These are phyloP conservation scores for Pentalonia nigronervosa DNA, from an alignment of 1,140 invertebrate species.

Conservation along the genomic window DNA sequence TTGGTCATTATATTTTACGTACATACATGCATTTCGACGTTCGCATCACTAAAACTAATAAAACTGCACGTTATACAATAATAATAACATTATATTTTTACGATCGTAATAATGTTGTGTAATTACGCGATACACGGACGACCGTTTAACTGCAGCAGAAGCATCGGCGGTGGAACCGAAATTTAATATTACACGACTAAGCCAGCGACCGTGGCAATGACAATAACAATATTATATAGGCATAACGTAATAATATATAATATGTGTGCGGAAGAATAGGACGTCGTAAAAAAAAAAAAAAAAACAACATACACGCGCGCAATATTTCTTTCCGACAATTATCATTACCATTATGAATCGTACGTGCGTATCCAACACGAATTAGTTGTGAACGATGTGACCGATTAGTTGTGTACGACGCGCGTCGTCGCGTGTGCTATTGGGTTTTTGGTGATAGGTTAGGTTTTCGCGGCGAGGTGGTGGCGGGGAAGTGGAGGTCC, in stretches of 20 bases:
- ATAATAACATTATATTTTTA: not conserved
- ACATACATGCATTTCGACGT: not conserved
- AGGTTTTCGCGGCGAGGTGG: too few relatives aligned
- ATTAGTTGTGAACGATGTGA: constrained; percentile 15
- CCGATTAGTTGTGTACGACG: not conserved
- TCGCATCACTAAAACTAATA: not conserved
- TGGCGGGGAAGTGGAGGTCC: not conserved
- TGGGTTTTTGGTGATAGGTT: not conserved
- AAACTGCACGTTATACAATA: not conserved
- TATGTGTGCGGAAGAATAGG: not conserved
- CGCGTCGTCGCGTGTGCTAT: not conserved
- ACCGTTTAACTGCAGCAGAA: not conserved
- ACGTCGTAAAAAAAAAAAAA: not conserved
- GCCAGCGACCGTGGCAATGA: constrained; percentile 19
- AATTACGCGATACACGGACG: not conserved
- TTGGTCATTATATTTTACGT: not conserved
- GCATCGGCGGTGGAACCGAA: not conserved
- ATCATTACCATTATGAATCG: not conserved
- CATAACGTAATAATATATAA: not conserved
- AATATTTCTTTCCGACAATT: constrained; percentile 20
- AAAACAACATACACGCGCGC: not conserved
- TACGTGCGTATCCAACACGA: constrained; percentile 19
- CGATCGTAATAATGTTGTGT: not conserved
- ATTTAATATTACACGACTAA: not conserved
- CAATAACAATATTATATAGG: not conserved